Evolutionary conservation across 1,140 invertebrate genomes (phyloP).

Genomic region (Diorhabda elongata): DNA sequence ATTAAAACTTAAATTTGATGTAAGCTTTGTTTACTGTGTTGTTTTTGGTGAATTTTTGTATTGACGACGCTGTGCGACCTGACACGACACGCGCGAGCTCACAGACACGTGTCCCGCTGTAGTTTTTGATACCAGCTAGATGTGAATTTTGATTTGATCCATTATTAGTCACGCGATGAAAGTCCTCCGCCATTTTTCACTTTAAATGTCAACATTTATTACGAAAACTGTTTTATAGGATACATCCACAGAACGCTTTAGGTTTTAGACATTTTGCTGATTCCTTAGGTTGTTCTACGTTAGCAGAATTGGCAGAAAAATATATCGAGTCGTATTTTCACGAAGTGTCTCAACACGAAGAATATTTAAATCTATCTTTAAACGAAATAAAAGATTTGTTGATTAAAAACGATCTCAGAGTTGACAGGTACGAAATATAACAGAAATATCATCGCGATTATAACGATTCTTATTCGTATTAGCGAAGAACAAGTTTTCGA

Average conservation of each 20-base stretch:
- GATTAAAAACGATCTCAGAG: conserved; percentile 74
- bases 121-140: too few species aligned
- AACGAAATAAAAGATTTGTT: conserved; percentile 70
- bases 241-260: conserved; percentile 81
- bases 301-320: conserved; percentile 74
- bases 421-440: conserved; percentile 52
- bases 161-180: too few species aligned
- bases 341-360: conserved; percentile 72
- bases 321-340: conserved; percentile 82
- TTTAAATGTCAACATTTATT: not conserved
- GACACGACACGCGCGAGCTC: too few species aligned
- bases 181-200: too few species aligned
- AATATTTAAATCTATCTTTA: conserved; percentile 67
- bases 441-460: not conserved
- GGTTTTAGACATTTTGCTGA: conserved; percentile 81
- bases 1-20: too few species aligned
- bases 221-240: conserved; percentile 49
- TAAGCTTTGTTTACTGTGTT: too few species aligned
- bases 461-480: conserved; percentile 15
- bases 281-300: conserved; percentile 66
- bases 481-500: conserved; percentile 75
- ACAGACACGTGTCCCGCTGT: too few species aligned
- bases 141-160: too few species aligned
- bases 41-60: too few species aligned
- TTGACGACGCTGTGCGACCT: too few species aligned